Percentiles rank a stretch among this genome's conserved stretches.
phyloP scores from a whole-genome alignment of 2,113 vertebrate genomes.

The Talpa occidentalis region DNA sequence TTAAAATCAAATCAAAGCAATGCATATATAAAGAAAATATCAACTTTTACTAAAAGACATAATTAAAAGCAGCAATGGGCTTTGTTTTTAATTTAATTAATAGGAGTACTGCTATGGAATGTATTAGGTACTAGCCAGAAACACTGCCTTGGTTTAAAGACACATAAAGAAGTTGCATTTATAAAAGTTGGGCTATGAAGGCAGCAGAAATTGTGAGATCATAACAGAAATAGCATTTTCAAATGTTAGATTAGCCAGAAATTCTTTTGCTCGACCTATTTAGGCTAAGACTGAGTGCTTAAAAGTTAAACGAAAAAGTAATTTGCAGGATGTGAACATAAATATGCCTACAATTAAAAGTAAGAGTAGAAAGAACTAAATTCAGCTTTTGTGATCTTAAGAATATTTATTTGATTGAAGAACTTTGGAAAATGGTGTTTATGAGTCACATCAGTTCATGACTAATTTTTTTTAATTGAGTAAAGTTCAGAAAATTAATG shows the following conservation, averaged over 20 bases:
- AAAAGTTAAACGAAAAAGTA: slow-evolving; percentile 18
- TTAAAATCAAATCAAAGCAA: slow-evolving; percentile 11
- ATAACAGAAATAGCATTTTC: slow-evolving; percentile 24
- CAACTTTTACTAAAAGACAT: not conserved
- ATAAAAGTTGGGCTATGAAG: not conserved
- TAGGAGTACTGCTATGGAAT: not conserved
- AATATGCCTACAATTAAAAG: not conserved
- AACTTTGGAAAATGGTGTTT: slow-evolving; percentile 40
- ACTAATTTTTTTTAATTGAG: slow-evolving; percentile 8
- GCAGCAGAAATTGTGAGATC: not conserved
- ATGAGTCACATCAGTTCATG: not conserved
- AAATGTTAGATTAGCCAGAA: not conserved
- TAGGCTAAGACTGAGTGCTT: not conserved
- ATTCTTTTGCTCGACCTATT: not conserved
- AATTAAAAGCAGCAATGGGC: not conserved
- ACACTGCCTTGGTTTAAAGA: not conserved
- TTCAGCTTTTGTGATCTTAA: not conserved
- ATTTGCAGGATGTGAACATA: not conserved
- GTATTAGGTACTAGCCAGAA: not conserved
- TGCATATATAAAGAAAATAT: not conserved
- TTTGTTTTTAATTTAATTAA: slow-evolving; percentile 10
- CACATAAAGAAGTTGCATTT: not conserved
- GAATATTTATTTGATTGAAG: slow-evolving; percentile 11
- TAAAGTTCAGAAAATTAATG: slow-evolving; percentile 4
- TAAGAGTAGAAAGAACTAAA: slow-evolving; percentile 7